phyloP scores from a whole-genome alignment of 2,888 invertebrate genomes.

The Machimus atricapillus region DNA sequence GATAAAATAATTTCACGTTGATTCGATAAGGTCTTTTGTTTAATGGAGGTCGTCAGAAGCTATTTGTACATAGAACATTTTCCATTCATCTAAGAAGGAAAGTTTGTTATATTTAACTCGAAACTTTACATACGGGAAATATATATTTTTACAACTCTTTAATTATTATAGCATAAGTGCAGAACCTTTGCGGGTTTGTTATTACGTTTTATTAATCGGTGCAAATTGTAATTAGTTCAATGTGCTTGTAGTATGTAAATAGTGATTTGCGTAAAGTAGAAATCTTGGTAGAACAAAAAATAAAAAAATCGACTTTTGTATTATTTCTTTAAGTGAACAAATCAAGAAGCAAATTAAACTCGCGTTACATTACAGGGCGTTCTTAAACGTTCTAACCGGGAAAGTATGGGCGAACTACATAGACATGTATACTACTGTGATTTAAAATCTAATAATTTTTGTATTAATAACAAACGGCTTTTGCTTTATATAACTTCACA shows the following conservation, averaged over 20 bases:
- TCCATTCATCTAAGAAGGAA: not conserved
- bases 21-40: not conserved
- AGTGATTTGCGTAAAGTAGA: not conserved
- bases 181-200: not conserved
- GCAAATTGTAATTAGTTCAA: not conserved
- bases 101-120: conserved; percentile 3
- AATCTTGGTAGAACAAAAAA: not conserved
- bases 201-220: not conserved
- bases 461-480: not conserved
- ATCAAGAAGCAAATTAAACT: not conserved
- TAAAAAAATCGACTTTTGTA: not conserved
- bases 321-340: conserved; percentile 14
- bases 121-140: not conserved
- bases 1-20: not conserved
- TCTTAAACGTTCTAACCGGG: not conserved
- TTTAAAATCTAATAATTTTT: conserved; percentile 5
- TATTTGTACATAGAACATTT: conserved; percentile 19
- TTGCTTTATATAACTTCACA: conserved; percentile 4
- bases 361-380: not conserved
- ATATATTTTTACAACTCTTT: conserved; percentile 1
- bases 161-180: not conserved
- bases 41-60: not conserved
- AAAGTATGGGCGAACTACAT: not conserved
- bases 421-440: conserved; percentile 18
- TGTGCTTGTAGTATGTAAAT: not conserved